Evolutionary conservation across 2,113 vertebrate species (phyloP).

Genomic region (Ia io): DNA sequence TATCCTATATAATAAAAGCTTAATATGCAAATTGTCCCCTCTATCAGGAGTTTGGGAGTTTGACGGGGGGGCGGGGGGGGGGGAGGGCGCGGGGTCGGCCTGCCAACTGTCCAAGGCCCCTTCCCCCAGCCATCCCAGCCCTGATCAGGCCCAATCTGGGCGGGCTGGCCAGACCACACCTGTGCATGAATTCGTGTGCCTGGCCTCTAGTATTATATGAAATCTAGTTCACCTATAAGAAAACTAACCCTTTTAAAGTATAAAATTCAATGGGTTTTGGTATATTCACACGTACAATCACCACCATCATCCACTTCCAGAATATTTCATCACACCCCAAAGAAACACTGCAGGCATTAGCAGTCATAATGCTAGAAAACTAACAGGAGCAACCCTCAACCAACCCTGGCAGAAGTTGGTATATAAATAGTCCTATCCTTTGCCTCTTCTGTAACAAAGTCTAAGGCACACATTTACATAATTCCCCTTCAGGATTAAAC

Average conservation of each 20-base stretch:
- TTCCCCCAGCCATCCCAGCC: too few relatives aligned
- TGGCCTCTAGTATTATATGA: neutral
- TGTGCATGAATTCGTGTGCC: too few relatives aligned
- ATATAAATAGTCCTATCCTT: neutral
- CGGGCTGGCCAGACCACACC: too few relatives aligned
- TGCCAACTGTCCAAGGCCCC: too few relatives aligned
- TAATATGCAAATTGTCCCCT: too few relatives aligned
- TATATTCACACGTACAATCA: neutral
- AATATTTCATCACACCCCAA: neutral
- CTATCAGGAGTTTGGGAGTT: too few relatives aligned
- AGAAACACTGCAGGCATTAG: neutral
- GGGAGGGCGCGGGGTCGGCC: too few relatives aligned
- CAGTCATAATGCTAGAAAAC: neutral
- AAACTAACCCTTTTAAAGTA: neutral
- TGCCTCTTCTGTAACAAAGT: neutral
- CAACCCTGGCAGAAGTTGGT: neutral
- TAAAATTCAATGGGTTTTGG: neutral
- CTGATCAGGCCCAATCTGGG: too few relatives aligned
- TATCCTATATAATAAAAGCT: neutral
- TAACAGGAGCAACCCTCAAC: neutral
- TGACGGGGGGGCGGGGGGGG: too few relatives aligned
- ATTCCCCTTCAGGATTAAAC: neutral
- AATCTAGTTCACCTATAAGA: neutral
- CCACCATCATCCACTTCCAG: neutral
- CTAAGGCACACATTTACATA: neutral